Evolutionary conservation across 1,140 invertebrate genomes (phyloP).

Genomic region (Drosophila novamexicana): DNA sequence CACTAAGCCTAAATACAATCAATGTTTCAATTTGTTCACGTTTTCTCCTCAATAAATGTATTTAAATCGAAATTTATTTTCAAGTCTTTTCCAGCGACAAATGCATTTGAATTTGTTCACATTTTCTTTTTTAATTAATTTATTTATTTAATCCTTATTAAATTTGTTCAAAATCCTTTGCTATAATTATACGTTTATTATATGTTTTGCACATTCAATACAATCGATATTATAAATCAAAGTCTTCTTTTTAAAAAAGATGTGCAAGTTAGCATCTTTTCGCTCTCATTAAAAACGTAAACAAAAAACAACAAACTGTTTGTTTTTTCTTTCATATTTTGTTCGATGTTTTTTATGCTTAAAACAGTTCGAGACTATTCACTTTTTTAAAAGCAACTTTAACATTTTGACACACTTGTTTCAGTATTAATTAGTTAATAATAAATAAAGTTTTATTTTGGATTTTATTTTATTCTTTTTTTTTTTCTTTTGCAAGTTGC

Average conservation of each 20-base stretch:
- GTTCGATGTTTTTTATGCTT: slow-evolving; percentile 37
- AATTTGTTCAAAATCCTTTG: slow-evolving; percentile 79
- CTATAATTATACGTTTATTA: slow-evolving; percentile 70
- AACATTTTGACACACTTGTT: slow-evolving; percentile 20
- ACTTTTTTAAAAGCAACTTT: slow-evolving; percentile 28
- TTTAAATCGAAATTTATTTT: slow-evolving; percentile 81
- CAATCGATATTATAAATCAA: slow-evolving; percentile 72
- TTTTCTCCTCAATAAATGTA: slow-evolving; percentile 64
- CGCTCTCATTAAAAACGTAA: slow-evolving; percentile 41
- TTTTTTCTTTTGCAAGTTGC: slow-evolving; percentile 42
- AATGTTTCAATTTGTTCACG: slow-evolving; percentile 71
- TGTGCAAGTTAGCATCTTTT: slow-evolving; percentile 59
- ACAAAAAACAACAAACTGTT: slow-evolving; percentile 45
- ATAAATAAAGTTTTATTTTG: slow-evolving; percentile 18
- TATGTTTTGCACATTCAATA: slow-evolving; percentile 72
- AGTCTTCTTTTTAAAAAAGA: slow-evolving; percentile 62
- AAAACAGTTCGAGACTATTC: slow-evolving; percentile 39
- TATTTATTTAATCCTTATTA: slow-evolving; percentile 62
- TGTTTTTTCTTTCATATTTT: neutral
- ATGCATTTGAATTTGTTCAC: slow-evolving; percentile 83
- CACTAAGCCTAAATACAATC: slow-evolving; percentile 76
- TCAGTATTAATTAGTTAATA: slow-evolving; percentile 6
- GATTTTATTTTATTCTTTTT: slow-evolving; percentile 8
- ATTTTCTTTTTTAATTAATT: slow-evolving; percentile 49
- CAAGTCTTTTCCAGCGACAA: slow-evolving; percentile 84